Evolutionary conservation across 1,140 invertebrate genomes (phyloP).

Genomic region (Caenorhabditis elegans): DNA sequence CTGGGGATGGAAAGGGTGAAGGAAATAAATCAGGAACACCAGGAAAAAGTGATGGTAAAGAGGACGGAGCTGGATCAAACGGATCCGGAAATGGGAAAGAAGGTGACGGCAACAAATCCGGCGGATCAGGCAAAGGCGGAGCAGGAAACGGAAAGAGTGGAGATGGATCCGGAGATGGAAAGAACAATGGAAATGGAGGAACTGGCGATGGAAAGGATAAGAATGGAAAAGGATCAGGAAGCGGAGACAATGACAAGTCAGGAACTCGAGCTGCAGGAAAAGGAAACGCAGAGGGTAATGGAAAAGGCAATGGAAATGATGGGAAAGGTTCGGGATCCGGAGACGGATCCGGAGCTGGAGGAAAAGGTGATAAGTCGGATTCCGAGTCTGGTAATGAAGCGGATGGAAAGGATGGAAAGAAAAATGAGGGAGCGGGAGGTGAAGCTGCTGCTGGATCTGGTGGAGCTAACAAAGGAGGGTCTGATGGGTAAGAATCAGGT

Average conservation of each 20-base stretch:
- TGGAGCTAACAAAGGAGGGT: not conserved
- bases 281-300: not conserved
- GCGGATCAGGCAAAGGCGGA: not conserved
- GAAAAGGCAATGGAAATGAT: not conserved
- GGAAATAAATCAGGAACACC: not conserved
- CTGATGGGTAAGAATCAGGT: not conserved
- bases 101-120: not conserved
- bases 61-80: not conserved
- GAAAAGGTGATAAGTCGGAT: not conserved
- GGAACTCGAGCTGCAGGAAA: not conserved
- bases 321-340: not conserved
- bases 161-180: not conserved
- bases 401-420: no score
- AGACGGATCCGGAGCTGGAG: not conserved
- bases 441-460: not conserved
- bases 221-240: not conserved
- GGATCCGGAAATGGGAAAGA: not conserved
- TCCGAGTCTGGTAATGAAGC: no score
- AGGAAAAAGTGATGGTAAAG: not conserved
- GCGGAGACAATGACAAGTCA: no score
- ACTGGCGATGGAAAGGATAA: not conserved
- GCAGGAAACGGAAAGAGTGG: conserved; percentile 10
- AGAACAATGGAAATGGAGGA: not conserved
- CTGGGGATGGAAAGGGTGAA: not conserved
- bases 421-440: not conserved